phyloP scores from a whole-genome alignment of 2,888 invertebrate genomes.

The Himalopsyche japonica region DNA sequence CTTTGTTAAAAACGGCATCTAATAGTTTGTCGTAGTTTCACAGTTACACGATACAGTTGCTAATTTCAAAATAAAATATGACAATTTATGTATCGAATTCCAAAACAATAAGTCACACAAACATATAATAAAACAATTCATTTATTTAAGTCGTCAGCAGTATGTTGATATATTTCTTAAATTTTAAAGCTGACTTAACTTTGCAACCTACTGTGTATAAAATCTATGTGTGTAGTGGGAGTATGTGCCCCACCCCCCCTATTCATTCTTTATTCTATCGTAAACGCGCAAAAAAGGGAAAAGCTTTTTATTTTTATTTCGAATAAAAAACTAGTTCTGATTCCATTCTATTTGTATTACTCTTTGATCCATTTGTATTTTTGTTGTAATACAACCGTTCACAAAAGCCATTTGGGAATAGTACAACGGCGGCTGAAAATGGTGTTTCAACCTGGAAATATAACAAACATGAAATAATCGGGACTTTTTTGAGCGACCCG shows the following conservation, averaged over 20 bases:
- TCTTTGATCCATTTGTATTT: constrained; percentile 24
- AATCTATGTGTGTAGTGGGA: background rate
- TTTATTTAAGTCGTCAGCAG: no score
- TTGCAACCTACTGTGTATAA: background rate
- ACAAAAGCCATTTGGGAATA: constrained; percentile 15
- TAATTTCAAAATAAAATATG: no score
- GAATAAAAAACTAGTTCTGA: constrained; percentile 33
- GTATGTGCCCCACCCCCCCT: background rate
- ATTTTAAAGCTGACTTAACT: background rate
- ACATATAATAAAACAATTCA: no score
- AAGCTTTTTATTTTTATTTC: constrained; percentile 37
- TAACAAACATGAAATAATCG: background rate
- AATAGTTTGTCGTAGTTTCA: no score
- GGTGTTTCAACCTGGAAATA: constrained; percentile 5
- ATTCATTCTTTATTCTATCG: constrained; percentile 21
- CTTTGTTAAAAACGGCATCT: no score
- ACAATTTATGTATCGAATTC: no score
- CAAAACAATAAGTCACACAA: no score
- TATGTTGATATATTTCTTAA: no score
- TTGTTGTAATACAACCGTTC: constrained; percentile 18
- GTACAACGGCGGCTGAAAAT: constrained; percentile 9
- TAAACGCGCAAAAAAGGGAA: constrained; percentile 27
- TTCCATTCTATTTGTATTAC: constrained; percentile 6
- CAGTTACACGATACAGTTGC: no score
- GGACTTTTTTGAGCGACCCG: background rate